Evolutionary conservation across 2,113 vertebrate genomes (phyloP).

Genomic region (Prunella himalayana): DNA sequence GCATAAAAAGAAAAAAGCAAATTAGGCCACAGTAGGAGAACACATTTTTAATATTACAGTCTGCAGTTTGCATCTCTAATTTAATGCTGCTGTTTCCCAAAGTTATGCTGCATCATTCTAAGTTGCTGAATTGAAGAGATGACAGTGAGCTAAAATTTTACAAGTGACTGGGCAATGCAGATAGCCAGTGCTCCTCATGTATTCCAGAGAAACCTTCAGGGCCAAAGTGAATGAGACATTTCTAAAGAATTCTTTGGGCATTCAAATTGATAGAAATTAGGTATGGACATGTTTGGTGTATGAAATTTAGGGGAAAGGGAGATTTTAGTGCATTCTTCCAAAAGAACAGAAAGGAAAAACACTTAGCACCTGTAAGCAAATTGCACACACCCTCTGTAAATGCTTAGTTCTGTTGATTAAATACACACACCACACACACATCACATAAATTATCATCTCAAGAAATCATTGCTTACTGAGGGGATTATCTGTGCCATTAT

Average conservation of each 20-base stretch:
- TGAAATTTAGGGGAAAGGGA: not conserved
- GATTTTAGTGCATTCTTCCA: not conserved
- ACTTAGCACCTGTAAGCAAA: not conserved
- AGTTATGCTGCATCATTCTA: constrained; percentile 7
- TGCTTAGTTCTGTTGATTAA: not conserved
- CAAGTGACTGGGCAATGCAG: not conserved
- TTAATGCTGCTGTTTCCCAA: constrained; percentile 30
- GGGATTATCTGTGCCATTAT: not conserved
- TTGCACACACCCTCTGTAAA: not conserved
- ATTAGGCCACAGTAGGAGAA: constrained; percentile 64
- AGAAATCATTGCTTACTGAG: not conserved
- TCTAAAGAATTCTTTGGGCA: not conserved
- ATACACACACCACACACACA: not conserved
- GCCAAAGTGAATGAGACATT: not conserved
- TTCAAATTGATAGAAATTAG: not conserved
- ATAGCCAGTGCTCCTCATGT: not conserved
- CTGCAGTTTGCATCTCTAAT: constrained; percentile 46
- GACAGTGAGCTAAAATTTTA: not conserved
- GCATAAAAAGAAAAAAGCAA: constrained; percentile 63
- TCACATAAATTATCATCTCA: not conserved
- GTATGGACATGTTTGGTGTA: not conserved
- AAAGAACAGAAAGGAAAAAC: not conserved
- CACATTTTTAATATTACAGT: constrained; percentile 54
- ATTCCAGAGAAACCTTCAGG: not conserved
- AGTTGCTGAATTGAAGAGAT: not conserved